Base-by-base conservation (phyloP, 2,888 invertebrate species). In the Mesochorus sp. region DNA sequence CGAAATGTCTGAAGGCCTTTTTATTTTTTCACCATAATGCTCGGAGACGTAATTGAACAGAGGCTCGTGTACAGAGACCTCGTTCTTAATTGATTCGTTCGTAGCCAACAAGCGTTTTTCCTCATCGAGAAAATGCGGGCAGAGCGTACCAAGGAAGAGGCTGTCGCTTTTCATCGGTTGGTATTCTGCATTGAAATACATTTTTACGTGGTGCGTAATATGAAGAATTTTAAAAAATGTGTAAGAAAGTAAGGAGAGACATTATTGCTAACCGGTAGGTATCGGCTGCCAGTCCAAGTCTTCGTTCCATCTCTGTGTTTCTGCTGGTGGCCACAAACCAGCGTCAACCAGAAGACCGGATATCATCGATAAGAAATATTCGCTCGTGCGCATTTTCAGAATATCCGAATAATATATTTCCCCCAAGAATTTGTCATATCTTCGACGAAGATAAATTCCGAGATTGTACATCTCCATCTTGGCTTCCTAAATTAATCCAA, bases 291-390 rank as follows among this genome's bases (percentile, higher is more conserved):
- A 95, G 59, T 92, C 87, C 37, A 95, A 84, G 17, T 90, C 85
- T 0, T 91, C 87, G 79, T 93, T 93, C 94, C 94, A 95, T 76
- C 86, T 90, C 85, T 94, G 94, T 0, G 91, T 86, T 0, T 87
- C 88, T 12, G 88, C 86, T 0, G 95, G 95, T 1, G 94, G 95
- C 88, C 94, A 96, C 21, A 96, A 86, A 0, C 94, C 95, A 0
- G 95, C 94, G 73, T 95, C 90, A 2, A 95, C 94, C 24, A 95
- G 91, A 76, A 95, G 92, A 0, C 94, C 95, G 2, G 95, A 95
- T 93, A 95, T 95, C 90, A 96, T 93, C 0, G 96, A 96, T 55
- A 96, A 92, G 64, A 95, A 94, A 85, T 92, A 94, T 86, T 95
- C 94, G 0, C 96, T 95, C 34, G 95, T 95, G 21, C 93, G 91